phyloP scores from a whole-genome alignment of 1,140 invertebrate genomes.

The Oryzaephilus surinamensis region DNA sequence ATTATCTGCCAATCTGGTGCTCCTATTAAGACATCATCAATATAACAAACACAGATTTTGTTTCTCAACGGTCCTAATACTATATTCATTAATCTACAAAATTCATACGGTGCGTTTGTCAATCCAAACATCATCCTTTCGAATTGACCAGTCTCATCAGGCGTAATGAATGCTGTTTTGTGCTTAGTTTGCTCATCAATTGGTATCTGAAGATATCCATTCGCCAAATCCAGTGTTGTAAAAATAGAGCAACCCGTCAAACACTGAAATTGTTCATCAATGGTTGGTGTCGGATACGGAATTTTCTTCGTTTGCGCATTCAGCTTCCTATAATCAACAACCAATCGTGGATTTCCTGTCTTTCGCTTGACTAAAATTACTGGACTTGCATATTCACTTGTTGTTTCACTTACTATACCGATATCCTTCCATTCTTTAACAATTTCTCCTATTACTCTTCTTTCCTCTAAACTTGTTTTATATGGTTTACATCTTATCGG shows the following conservation, averaged over 20 bases:
- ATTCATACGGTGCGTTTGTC: too few relatives aligned
- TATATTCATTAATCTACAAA: slow-evolving; percentile 24
- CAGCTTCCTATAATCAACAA: slow-evolving; percentile 9
- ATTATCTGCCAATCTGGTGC: slow-evolving; percentile 17
- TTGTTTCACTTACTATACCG: slow-evolving; percentile 2
- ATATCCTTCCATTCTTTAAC: neutral
- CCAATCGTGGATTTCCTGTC: slow-evolving; percentile 6
- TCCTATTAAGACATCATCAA: slow-evolving; percentile 22
- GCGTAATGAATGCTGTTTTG: too few relatives aligned
- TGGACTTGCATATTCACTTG: neutral
- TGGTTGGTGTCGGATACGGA: too few relatives aligned
- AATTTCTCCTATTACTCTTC: neutral
- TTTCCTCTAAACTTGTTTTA: neutral
- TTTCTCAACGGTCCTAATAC: slow-evolving; percentile 21
- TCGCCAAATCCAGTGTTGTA: slow-evolving; percentile 8
- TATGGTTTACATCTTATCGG: slow-evolving; percentile 1
- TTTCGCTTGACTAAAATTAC: neutral
- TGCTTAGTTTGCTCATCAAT: too few relatives aligned
- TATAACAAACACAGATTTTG: slow-evolving; percentile 18
- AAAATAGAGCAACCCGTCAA: slow-evolving; percentile 3
- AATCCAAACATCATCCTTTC: slow-evolving; percentile 34
- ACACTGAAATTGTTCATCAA: slow-evolving; percentile 10
- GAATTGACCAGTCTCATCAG: slow-evolving; percentile 36
- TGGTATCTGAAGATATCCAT: slow-evolving; percentile 34
- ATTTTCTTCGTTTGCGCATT: too few relatives aligned